Evolutionary conservation across 1,140 invertebrate genomes (phyloP).

Genomic region (Tribolium madens): DNA sequence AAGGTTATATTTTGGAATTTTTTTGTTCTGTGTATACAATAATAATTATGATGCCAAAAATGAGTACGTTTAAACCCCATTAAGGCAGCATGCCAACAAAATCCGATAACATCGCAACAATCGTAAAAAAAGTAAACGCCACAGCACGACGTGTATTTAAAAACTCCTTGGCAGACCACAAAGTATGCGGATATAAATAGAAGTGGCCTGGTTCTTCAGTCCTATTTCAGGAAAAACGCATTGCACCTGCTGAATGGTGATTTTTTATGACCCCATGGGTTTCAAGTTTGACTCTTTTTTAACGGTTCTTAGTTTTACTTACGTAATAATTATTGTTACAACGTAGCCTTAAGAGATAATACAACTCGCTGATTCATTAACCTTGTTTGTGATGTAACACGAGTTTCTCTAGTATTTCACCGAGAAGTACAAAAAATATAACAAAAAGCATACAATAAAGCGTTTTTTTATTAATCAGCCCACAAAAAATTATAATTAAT

Average conservation of each 20-base stretch:
- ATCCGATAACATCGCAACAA: conserved; percentile 18
- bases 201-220: conserved; percentile 35
- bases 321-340: conserved; percentile 1
- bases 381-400: conserved; percentile 25
- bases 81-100: conserved; percentile 35
- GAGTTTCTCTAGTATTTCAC: conserved; percentile 1
- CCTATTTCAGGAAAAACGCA: conserved; percentile 44
- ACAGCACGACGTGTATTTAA: conserved; percentile 21
- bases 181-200: conserved; percentile 46
- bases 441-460: no score
- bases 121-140: conserved; percentile 16
- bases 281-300: background rate
- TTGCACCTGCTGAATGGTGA: conserved; percentile 10
- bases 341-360: conserved; percentile 22
- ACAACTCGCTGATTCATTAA: conserved; percentile 25
- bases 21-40: no score
- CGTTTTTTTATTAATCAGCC: no score
- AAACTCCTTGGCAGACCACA: conserved; percentile 44
- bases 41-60: no score
- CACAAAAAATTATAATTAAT: no score
- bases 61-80: no score
- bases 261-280: background rate
- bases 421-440: no score
- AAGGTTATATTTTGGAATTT: no score
- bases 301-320: background rate